Base-by-base conservation (phyloP, 1,140 invertebrate genomes). In the Potamilus streckersoni region DNA sequence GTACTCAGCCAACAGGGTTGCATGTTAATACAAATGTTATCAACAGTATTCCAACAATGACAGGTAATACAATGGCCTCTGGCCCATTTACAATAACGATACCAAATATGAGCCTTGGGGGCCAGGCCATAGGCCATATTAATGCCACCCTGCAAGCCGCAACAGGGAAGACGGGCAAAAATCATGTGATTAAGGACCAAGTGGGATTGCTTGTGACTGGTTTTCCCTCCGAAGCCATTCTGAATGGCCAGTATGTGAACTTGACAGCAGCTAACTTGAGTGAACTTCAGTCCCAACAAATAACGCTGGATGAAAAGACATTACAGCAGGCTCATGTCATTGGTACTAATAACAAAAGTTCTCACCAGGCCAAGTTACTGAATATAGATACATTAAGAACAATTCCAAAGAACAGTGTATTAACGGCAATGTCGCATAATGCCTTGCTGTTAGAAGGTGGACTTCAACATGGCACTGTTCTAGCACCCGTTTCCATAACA, bases 201-300 rank as follows among this genome's bases (percentile, higher is more conserved):
- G 73, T 86, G 69, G 83, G 83, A 38, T 76, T 88, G 57, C 81
- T 86, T 56, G 79, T 88, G 17, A 86, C 84, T n/a, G 81, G 83
- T 19, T 76, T 87, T 17, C 83, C 86, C 79, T 80, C 81, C 15
- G 80, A 76, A 58, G 73, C 82, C 49, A 59, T 86, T 60, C 71
- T 86, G 27, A 86, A 86, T 60, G 85, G 85, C 56, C 85, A 86
- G 70, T 84, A 82, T 68, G 74, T 87, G 57, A 85, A 85, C 72
- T 84, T 86, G 20, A 79, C 83, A 13, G 70, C 23, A 38, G 75
- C 65, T 62, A 49, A 67, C 55, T 27, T 67, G 38, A 38, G n/a
- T 38, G 65, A 67, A 67, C 19, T 59, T 67, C 16, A 62, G n/a
- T 38, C 16, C 69, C 12, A 72, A 67, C 59, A 65, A 71, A 60